Conservation (phyloP, 2,113 vertebrate species). For the Corvus cornix region DNA sequence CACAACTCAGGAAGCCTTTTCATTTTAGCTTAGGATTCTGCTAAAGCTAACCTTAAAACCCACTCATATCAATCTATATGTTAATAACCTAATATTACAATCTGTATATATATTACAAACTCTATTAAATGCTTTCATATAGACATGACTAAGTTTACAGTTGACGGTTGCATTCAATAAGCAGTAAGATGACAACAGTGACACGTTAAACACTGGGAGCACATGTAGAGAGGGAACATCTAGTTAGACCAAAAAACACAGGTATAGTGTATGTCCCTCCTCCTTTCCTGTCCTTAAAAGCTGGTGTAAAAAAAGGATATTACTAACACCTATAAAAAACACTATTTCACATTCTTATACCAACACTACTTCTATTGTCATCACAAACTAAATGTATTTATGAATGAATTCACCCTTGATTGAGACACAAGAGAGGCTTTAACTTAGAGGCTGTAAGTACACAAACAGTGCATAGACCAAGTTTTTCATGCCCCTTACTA, state of each 20-base stretch:
- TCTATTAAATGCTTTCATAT: background rate
- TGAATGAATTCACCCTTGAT: background rate
- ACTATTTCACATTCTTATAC: background rate
- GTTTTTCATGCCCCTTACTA: background rate
- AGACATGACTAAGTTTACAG: slow-evolving; percentile 32
- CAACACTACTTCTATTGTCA: background rate
- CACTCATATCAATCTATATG: slow-evolving; percentile 19
- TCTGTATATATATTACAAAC: background rate
- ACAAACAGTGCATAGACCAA: background rate
- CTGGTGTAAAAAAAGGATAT: background rate
- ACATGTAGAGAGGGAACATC: background rate
- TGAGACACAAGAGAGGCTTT: background rate
- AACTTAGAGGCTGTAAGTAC: background rate
- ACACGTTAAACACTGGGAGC: slow-evolving; percentile 29
- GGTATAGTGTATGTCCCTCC: background rate
- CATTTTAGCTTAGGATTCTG: background rate
- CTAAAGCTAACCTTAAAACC: slow-evolving; percentile 25
- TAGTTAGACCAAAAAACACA: background rate
- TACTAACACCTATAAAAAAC: background rate
- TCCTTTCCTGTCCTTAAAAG: background rate
- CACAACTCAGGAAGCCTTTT: background rate
- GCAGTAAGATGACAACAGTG: slow-evolving; percentile 16
- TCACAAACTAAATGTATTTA: background rate
- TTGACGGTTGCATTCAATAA: slow-evolving; percentile 28
- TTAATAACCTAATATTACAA: slow-evolving; percentile 34